A percentile compares a stretch with the other conserved stretches of the same genome.
phyloP scores from a whole-genome alignment of 2,113 vertebrate species.

The Corvus cornix region DNA sequence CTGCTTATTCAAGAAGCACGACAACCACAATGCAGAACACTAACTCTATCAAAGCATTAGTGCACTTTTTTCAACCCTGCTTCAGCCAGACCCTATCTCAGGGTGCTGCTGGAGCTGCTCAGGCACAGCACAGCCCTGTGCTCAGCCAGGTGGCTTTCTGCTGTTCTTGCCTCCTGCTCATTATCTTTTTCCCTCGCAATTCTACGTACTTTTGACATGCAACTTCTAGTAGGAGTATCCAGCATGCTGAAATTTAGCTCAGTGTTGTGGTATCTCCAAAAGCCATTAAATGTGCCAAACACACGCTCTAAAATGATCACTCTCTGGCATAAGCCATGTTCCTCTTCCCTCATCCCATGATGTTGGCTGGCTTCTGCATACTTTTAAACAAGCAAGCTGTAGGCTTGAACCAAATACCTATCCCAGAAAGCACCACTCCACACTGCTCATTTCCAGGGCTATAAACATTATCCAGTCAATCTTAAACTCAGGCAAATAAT shows the following conservation, averaged over 20 bases:
- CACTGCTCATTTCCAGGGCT: background rate
- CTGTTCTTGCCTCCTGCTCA: background rate
- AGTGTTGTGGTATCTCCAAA: background rate
- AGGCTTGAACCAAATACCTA: background rate
- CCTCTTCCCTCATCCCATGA: background rate
- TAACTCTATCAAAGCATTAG: background rate
- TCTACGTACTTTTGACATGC: background rate
- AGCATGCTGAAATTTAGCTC: background rate
- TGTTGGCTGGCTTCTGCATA: background rate
- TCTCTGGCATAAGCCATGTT: background rate
- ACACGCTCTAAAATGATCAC: background rate
- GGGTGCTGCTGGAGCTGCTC: background rate
- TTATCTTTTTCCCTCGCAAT: background rate
- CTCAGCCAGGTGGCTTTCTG: background rate
- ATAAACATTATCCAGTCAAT: background rate
- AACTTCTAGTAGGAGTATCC: background rate
- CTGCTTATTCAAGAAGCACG: accelerated
- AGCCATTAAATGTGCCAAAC: background rate
- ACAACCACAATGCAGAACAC: background rate
- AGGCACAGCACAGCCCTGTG: accelerated
- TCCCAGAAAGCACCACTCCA: background rate
- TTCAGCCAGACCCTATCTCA: background rate
- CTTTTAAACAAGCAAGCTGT: background rate
- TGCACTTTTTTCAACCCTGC: background rate
- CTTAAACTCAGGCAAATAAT: background rate